A percentile compares a stretch with the other conserved stretches of the same genome.
Conservation (phyloP, 1,140 invertebrate genomes). For the Papilio xuthus region DNA sequence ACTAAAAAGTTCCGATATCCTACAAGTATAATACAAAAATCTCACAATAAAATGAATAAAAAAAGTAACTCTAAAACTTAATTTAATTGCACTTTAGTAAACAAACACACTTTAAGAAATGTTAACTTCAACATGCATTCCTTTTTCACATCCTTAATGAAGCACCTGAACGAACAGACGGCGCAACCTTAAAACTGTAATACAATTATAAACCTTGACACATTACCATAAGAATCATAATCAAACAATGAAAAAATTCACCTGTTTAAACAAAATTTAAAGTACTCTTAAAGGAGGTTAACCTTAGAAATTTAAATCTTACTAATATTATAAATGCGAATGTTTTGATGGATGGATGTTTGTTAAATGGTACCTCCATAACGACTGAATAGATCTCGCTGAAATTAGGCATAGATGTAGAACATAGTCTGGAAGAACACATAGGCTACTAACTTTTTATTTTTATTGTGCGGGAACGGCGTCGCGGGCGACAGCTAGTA, state of each 20-base stretch:
- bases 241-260: conserved; percentile 15
- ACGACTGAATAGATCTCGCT: too few relatives aligned
- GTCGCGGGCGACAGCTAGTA: background rate
- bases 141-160: conserved; percentile 4
- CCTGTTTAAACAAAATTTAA: conserved; percentile 36
- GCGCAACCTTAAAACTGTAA: conserved; percentile 2
- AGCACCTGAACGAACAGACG: conserved; percentile 31
- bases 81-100: background rate
- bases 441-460: too few relatives aligned
- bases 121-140: conserved; percentile 13
- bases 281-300: background rate
- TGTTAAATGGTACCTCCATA: too few relatives aligned
- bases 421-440: too few relatives aligned
- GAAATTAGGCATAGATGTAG: too few relatives aligned
- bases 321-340: too few relatives aligned
- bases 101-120: background rate
- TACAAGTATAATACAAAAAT: background rate
- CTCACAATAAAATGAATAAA: background rate
- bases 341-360: too few relatives aligned
- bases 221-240: background rate
- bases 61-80: too few relatives aligned
- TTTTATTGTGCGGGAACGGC: too few relatives aligned
- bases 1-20: background rate
- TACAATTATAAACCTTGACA: background rate
- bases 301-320: background rate